These are phyloP conservation scores for Nannospalax galili DNA, from an alignment of 2,113 vertebrate species.

Conservation along the genomic window DNA sequence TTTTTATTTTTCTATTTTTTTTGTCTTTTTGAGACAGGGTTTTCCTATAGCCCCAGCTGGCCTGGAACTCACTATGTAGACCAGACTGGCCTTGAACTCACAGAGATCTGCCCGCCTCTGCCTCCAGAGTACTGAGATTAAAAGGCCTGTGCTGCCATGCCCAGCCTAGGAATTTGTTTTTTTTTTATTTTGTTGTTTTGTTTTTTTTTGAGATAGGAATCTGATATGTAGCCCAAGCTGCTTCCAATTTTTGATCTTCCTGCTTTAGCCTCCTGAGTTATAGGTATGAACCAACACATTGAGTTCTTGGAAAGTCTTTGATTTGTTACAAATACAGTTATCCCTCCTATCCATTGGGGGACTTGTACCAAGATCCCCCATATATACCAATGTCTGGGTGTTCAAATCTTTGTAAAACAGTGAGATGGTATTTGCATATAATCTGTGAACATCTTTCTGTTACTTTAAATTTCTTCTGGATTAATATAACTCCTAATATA, in stretches of 20 bases:
- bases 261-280: neutral
- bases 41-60: neutral
- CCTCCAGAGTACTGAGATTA: neutral
- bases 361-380: neutral
- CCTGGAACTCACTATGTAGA: neutral
- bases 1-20: neutral
- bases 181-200: neutral
- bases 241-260: neutral
- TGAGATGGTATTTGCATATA: neutral
- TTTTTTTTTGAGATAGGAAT: neutral
- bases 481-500: neutral
- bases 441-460: neutral
- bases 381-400: neutral
- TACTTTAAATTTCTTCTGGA: neutral
- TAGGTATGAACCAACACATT: neutral
- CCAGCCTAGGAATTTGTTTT: neutral
- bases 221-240: neutral
- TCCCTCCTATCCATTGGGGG: neutral
- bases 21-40: neutral
- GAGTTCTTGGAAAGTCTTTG: neutral
- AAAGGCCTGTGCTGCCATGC: neutral
- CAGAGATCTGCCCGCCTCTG: neutral
- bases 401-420: neutral
- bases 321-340: neutral
- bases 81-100: neutral